Base-by-base conservation (phyloP, 2,888 invertebrate genomes). In the Drosophila merina region DNA sequence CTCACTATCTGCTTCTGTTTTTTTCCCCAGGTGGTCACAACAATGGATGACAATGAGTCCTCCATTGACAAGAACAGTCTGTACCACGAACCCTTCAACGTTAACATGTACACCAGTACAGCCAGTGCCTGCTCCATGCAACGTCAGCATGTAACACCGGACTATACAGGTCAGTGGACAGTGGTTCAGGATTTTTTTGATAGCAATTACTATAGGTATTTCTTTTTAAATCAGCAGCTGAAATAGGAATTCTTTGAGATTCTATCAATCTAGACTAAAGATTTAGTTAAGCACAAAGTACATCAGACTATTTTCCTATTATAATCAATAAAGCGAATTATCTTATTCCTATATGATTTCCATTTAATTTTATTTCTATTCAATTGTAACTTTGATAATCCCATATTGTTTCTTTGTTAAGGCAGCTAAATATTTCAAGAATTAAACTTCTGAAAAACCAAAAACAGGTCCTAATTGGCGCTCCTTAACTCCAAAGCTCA, bases 61-160 rank as follows among this genome's bases (percentile, higher is more conserved):
- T 92, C 92, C 72, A 92, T 92, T 77, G 92, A 92, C 89, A 92
- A 92, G 89, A 92, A 91, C 80, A 92, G 92, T 77, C 88, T 92
- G 57, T 92, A 92, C 80, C 92, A 92, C 82, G 92, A 92, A 85
- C 92, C 93, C 44, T 92, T 92, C 89, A 92, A 92, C 84, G 91
- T 92, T 75, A 92, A 92, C 78, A 91, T 92, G 91, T 92, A 91
- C 75, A 92, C 92, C 54, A 92, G 91, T 86, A 92, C 92, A 66
- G 92, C 92, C 51, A 92, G 92, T 78, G 92, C 90, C 60, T 92
- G 92, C 74, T 91, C 92, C 86, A 89, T 92, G 78, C 92, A 92
- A 77, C 88, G 92, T 57, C 92, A 92, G 82, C 92, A 92, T 86
- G 92, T 92, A 82, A 93, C 93, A 79, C 93, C 93, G 63, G 93